Base-by-base conservation (phyloP, 2,888 invertebrate genomes). In the Amorpha juglandis region DNA sequence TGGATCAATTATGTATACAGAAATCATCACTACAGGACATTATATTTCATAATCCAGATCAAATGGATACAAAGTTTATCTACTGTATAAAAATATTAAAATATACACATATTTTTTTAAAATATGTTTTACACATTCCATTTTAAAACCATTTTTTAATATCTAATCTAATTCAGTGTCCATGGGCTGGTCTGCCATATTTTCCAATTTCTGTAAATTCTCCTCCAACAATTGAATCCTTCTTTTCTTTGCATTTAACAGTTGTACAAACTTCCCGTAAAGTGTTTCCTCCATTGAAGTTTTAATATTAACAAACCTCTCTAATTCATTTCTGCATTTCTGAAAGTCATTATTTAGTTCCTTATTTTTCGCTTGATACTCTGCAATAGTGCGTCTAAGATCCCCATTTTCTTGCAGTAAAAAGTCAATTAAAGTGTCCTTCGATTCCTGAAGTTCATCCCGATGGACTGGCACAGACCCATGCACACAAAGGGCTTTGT, bases 231-330 rank as follows among this genome's bases (percentile, higher is more conserved):
- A 52, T 55, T 81, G 70, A 64, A 92, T 91, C 70, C 89, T 82
- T 67, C 72, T 80, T 70, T 92, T 92, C 69, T 92, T 92, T 12
- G 82, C 73, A 76, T 92, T 92, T 33, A 92, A 73, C 45, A 92
- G 67, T 63, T 86, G 80, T 0, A 86, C 73, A 85, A 92, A 92
- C 68, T 88, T 89, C 11, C 85, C 85, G 81, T 90, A 92, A 1
- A 92, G 74, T 11, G 71, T 78, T 1, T 76, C 70, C 71, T 92
- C 92, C 63, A 88, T 67, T 7, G 79, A 68, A 7, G 71, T 77
- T 72, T 90, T 91, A 8, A 78, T 76, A 66, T 82, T 74, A 0
- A 83, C 74, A 71, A 84, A 82, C n/a, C 83, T 79, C 67, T 84
- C 78, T 47, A 92, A 73, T 69, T 89, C 86, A 4, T 62, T 69